Conservation (phyloP, 2,113 vertebrate genomes). For the Nerophis ophidion region DNA sequence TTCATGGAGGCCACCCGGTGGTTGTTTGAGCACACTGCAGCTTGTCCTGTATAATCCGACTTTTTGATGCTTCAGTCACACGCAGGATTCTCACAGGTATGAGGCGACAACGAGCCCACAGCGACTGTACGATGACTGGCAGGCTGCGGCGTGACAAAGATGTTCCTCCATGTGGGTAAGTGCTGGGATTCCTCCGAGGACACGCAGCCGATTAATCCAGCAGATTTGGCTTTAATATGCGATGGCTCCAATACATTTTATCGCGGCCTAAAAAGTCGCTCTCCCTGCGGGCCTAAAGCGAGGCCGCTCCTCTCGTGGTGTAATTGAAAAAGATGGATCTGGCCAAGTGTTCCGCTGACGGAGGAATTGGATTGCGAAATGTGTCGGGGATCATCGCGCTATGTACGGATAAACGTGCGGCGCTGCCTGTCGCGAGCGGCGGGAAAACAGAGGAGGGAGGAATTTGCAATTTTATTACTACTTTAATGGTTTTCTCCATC, state of each 20-base stretch:
- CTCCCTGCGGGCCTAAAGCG: conserved; percentile 49
- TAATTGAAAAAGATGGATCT: conserved; percentile 72
- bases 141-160: not conserved
- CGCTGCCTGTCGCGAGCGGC: conserved; percentile 49
- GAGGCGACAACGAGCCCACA: no score
- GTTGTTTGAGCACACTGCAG: no score
- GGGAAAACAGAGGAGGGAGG: conserved; percentile 57
- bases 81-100: no score
- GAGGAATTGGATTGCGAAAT: conserved; percentile 64
- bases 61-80: no score
- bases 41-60: no score
- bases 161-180: conserved; percentile 32
- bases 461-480: conserved; percentile 73
- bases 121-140: no score
- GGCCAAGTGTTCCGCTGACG: conserved; percentile 57
- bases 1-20: no score
- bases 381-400: conserved; percentile 57
- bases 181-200: conserved; percentile 21
- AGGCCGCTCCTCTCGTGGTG: conserved; percentile 38
- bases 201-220: conserved; percentile 45
- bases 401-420: conserved; percentile 45
- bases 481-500: conserved; percentile 69
- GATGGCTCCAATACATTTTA: conserved; percentile 55
- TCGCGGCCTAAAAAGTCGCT: conserved; percentile 52
- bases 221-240: conserved; percentile 54